Percentiles rank a stretch among this genome's conserved stretches.
Conservation (phyloP, 1,140 invertebrate genomes). For the Onthophagus taurus region DNA sequence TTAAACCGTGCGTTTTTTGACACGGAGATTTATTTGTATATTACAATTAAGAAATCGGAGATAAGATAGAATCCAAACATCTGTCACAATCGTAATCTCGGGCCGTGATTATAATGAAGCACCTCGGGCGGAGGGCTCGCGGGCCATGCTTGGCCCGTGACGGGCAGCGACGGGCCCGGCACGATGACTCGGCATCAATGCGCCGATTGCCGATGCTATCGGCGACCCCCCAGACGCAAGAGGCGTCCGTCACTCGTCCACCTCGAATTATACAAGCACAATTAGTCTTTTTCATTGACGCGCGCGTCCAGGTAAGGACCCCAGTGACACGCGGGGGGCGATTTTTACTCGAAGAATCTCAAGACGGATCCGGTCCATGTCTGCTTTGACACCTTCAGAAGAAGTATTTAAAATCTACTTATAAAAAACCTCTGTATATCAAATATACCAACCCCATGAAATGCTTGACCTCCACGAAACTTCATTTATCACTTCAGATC, state of each 20-base stretch:
- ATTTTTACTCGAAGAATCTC: too few species aligned
- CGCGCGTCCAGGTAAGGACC: too few species aligned
- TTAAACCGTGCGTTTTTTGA: conserved; percentile 11
- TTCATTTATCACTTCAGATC: too few species aligned
- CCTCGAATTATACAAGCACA: conserved; percentile 18
- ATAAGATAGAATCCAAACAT: conserved; percentile 13
- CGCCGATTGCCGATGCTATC: conserved; percentile 18
- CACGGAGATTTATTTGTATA: conserved; percentile 15
- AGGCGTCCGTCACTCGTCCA: conserved; percentile 12
- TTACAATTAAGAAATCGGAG: conserved; percentile 13
- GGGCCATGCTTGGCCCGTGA: not conserved
- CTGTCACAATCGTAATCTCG: conserved; percentile 13
- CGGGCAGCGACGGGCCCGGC: not conserved
- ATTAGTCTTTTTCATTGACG: conserved; percentile 27
- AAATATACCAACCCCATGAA: too few species aligned
- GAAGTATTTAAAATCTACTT: too few species aligned
- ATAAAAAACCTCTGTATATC: too few species aligned
- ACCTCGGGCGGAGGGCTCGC: conserved; percentile 2
- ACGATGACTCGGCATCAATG: conserved; percentile 21
- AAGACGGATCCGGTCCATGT: too few species aligned
- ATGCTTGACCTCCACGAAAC: too few species aligned
- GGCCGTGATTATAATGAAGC: conserved; percentile 13
- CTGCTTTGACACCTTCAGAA: too few species aligned
- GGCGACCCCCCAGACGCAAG: conserved; percentile 18
- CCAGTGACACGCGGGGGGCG: too few species aligned